Evolutionary conservation across 2,888 invertebrate species (phyloP).

Genomic region (Pollenia amentaria): DNA sequence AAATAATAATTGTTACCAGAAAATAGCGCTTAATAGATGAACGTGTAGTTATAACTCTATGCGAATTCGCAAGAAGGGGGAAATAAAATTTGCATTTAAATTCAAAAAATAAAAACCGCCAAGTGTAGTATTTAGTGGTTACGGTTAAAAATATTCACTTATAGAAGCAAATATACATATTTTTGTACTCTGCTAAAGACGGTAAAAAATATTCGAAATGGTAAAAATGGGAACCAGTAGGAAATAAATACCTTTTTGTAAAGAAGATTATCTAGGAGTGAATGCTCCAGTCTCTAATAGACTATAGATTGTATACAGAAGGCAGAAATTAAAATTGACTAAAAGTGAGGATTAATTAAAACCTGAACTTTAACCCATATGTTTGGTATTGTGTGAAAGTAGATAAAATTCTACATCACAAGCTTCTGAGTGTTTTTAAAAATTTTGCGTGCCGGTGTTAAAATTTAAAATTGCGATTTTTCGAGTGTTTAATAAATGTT

Average conservation of each 20-base stretch:
- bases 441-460: no score
- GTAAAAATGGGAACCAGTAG: not conserved
- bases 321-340: no score
- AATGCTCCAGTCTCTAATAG: no score
- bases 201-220: conserved; percentile 3
- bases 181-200: conserved; percentile 3
- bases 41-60: conserved; percentile 9
- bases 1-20: conserved; percentile 73
- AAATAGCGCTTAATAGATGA: conserved; percentile 64
- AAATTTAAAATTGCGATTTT: no score
- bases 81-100: conserved; percentile 72
- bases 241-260: conserved; percentile 3
- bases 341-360: no score
- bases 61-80: conserved; percentile 3
- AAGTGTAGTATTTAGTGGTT: conserved; percentile 67
- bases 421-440: no score
- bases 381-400: no score
- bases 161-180: not conserved
- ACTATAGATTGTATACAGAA: no score
- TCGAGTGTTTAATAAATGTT: no score
- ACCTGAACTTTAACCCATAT: no score
- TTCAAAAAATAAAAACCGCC: conserved; percentile 69
- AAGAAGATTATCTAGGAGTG: no score
- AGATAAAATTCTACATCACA: no score
- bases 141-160: conserved; percentile 32